Percentiles rank a stretch among this genome's conserved stretches.
Conservation (phyloP, 2,888 invertebrate genomes). For the Chrysotoxum bicinctum region DNA sequence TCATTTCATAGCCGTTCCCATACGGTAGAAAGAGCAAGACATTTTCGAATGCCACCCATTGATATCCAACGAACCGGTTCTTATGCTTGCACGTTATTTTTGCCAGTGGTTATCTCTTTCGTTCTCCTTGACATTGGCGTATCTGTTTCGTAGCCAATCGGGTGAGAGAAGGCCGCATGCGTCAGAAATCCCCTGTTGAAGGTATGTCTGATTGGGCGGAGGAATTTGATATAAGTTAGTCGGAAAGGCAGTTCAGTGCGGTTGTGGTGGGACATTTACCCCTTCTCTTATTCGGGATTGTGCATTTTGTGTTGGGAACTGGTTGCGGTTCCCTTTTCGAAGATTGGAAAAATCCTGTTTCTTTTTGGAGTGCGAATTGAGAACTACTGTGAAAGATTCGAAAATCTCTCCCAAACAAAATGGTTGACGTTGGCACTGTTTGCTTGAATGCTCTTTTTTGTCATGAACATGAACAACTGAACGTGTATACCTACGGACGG, state of each 20-base stretch:
- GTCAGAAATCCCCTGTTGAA: constrained; percentile 53
- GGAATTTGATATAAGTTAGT: constrained; percentile 43
- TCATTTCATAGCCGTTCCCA: not conserved
- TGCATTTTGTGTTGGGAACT: constrained; percentile 65
- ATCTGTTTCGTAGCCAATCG: constrained; percentile 77
- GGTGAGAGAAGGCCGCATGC: constrained; percentile 79
- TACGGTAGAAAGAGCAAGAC: constrained; percentile 43
- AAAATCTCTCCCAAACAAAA: constrained; percentile 65
- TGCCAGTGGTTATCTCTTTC: constrained; percentile 33
- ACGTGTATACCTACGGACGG: not conserved
- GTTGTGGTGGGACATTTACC: constrained; percentile 44
- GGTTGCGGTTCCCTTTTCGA: constrained; percentile 55
- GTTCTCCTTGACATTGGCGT: not conserved
- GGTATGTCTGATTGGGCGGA: constrained; percentile 69
- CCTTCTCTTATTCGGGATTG: constrained; percentile 49
- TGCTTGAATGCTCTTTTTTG: constrained; percentile 44
- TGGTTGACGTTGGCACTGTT: constrained; percentile 63
- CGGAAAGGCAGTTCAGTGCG: constrained; percentile 13
- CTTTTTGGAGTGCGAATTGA: constrained; percentile 31
- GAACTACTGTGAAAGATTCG: constrained; percentile 59
- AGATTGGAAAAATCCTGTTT: constrained; percentile 43
- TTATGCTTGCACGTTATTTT: not conserved
- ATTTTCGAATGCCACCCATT: constrained; percentile 53
- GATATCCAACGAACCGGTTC: constrained; percentile 65
- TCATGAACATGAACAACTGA: not conserved